Conservation (phyloP, 2,797 vertebrate species). For the Sebastes trivittatus region DNA sequence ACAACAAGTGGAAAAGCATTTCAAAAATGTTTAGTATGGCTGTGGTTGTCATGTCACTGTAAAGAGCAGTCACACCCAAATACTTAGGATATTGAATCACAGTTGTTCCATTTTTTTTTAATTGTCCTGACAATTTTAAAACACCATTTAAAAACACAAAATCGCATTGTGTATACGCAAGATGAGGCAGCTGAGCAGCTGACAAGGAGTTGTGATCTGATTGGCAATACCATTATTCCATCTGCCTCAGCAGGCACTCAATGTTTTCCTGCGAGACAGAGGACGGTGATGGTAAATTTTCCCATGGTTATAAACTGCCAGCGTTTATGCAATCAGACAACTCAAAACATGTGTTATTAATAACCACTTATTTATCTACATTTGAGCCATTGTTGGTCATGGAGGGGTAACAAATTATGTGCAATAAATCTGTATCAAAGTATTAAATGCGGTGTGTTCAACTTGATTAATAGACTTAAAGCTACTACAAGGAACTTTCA, state of each 20-base stretch:
- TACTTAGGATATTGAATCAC: background rate
- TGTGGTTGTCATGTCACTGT: background rate
- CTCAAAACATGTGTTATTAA: background rate
- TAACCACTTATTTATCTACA: background rate
- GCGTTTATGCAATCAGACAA: background rate
- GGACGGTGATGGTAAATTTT: no score
- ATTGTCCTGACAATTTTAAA: background rate
- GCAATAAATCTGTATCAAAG: no score
- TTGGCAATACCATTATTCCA: background rate
- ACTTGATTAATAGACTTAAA: no score
- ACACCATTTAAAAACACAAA: background rate
- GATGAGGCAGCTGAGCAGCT: background rate
- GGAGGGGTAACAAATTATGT: no score
- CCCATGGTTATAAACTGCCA: background rate
- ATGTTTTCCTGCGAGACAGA: no score
- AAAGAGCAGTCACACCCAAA: conserved; percentile 12
- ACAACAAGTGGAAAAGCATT: conserved; percentile 13
- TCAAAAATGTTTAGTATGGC: background rate
- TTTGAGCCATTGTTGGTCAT: rapidly evolving
- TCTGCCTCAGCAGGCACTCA: background rate
- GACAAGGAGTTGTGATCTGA: background rate
- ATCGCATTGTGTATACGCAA: rapidly evolving
- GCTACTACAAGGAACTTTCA: no score
- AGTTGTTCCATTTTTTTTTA: background rate
- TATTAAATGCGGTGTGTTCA: no score